Evolutionary conservation across 2,113 vertebrate species (phyloP).

Genomic region (Phainopepla nitens): DNA sequence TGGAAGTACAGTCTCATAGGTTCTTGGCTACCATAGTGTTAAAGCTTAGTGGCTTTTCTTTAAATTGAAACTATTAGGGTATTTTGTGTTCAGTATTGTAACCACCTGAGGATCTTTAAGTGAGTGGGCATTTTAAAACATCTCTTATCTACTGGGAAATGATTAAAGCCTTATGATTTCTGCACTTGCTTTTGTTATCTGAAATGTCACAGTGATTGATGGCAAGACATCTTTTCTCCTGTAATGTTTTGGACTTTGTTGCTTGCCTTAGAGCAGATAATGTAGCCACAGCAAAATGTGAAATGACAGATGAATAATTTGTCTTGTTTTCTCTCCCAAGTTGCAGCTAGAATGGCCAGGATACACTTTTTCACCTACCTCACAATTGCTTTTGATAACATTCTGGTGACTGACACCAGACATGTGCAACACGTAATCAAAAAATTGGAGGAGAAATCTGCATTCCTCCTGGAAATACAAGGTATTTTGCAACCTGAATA

Average conservation of each 20-base stretch:
- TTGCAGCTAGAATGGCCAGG: not conserved
- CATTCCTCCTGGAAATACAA: not conserved
- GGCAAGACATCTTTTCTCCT: slow-evolving; percentile 22
- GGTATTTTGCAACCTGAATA: not conserved
- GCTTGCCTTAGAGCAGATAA: slow-evolving; percentile 24
- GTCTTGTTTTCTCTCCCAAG: not conserved
- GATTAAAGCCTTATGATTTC: slow-evolving; percentile 36
- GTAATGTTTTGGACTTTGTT: not conserved
- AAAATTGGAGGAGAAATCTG: not conserved
- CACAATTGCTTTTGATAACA: not conserved
- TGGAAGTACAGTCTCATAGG: not conserved
- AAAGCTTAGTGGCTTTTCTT: not conserved
- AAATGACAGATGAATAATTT: slow-evolving; percentile 47
- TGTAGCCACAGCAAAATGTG: slow-evolving; percentile 25
- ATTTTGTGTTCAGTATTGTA: not conserved
- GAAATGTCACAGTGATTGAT: slow-evolving; percentile 48
- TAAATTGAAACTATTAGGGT: not conserved
- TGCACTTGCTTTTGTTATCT: slow-evolving; percentile 41
- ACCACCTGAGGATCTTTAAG: not conserved
- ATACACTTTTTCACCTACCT: not conserved
- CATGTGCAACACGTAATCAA: not conserved
- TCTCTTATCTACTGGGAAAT: not conserved
- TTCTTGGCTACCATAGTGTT: not conserved
- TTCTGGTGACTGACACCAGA: not conserved
- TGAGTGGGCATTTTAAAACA: not conserved